These are phyloP conservation scores for Laupala kohalensis DNA, from an alignment of 1,140 invertebrate species.

Conservation along the genomic window DNA sequence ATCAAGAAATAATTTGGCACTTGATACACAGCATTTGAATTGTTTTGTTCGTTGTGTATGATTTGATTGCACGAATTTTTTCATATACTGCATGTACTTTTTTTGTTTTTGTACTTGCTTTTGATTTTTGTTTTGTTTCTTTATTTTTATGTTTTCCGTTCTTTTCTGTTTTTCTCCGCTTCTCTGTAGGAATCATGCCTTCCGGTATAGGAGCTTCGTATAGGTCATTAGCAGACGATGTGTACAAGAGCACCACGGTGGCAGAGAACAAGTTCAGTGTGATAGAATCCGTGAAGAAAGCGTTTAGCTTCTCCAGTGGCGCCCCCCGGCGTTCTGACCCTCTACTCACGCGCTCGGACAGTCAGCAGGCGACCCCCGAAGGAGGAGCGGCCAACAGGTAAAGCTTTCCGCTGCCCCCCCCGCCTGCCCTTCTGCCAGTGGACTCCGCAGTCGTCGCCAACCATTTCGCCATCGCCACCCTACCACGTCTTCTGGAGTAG, in stretches of 20 bases:
- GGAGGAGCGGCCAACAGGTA: slow-evolving; percentile 15
- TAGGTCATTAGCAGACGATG: slow-evolving; percentile 44
- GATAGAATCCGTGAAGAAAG: slow-evolving; percentile 46
- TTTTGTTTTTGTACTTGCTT: neutral
- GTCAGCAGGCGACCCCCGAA: slow-evolving; percentile 31
- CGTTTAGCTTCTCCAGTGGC: slow-evolving; percentile 38
- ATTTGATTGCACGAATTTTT: neutral
- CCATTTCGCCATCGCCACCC: too few relatives aligned
- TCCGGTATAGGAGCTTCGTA: slow-evolving; percentile 45
- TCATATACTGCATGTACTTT: neutral
- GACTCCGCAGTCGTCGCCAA: too few relatives aligned
- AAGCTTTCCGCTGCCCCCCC: neutral
- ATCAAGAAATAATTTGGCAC: too few relatives aligned
- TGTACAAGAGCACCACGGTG: slow-evolving; percentile 49
- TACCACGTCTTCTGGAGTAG: too few relatives aligned
- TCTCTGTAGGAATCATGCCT: slow-evolving; percentile 29
- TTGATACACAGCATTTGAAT: too few relatives aligned
- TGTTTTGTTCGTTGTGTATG: too few relatives aligned
- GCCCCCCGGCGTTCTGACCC: slow-evolving; percentile 35
- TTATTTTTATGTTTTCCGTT: slow-evolving; percentile 8
- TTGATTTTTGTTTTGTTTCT: slow-evolving; percentile 5
- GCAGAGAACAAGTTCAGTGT: slow-evolving; percentile 38
- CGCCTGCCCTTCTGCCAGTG: too few relatives aligned
- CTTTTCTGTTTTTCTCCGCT: slow-evolving; percentile 10
- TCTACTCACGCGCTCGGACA: slow-evolving; percentile 28